Evolutionary conservation across 2,888 invertebrate genomes (phyloP).

Genomic region (Isoperla grammatica): DNA sequence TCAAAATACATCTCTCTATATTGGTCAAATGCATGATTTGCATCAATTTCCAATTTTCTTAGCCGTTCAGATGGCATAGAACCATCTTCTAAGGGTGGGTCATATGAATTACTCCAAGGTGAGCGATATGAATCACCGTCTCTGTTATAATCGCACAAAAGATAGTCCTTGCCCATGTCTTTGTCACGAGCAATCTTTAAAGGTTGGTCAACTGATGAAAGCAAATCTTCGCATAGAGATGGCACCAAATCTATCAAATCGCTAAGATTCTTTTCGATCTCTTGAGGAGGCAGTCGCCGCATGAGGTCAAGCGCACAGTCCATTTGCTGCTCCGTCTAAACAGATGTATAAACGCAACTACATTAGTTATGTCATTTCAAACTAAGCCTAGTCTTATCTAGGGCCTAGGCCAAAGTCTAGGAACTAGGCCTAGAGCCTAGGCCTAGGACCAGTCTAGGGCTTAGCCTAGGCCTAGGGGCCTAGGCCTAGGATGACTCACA

Average conservation of each 20-base stretch:
- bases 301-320: conserved; percentile 98
- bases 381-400: too few species aligned
- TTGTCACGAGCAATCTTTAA: conserved; percentile 95
- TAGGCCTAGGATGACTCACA: too few species aligned
- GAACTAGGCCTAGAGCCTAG: too few species aligned
- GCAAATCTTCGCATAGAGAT: conserved; percentile 89
- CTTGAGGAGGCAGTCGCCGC: conserved; percentile 97
- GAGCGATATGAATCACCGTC: conserved; percentile 98
- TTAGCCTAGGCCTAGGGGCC: too few species aligned
- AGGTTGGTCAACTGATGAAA: conserved; percentile 97
- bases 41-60: conserved; percentile 93
- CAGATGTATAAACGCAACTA: too few species aligned
- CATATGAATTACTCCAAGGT: conserved; percentile 98
- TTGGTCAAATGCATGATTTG: conserved; percentile 97
- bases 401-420: too few species aligned
- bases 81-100: conserved; percentile 96
- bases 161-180: conserved; percentile 92
- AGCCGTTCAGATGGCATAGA: conserved; percentile 96
- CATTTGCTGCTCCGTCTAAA: conserved; percentile 90
- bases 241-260: conserved; percentile 97
- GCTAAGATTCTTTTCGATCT: conserved; percentile 96
- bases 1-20: conserved; percentile 99
- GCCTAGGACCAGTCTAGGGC: too few species aligned
- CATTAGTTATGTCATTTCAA: too few species aligned
- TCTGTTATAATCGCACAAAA: conserved; percentile 97